Percentiles rank a stretch among this genome's conserved stretches.
phyloP scores from a whole-genome alignment of 35 echinoderm and acorn worm genomes.

The Stichopus chloronotus region DNA sequence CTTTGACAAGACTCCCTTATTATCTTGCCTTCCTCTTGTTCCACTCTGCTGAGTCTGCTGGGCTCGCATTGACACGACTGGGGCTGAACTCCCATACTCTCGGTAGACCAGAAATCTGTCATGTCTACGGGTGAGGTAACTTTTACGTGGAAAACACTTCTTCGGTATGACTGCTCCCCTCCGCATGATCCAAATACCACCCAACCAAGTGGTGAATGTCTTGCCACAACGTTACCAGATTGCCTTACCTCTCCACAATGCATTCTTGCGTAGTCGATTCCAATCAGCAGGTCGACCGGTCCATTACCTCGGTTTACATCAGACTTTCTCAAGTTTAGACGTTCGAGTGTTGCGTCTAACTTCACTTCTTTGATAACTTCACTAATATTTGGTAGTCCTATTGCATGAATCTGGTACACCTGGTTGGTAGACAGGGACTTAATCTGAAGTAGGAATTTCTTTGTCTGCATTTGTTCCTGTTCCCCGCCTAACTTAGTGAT shows the following conservation, averaged over 20 bases:
- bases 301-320: conserved; percentile 62
- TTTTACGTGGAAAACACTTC: conserved; percentile 23
- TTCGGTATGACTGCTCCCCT: not conserved
- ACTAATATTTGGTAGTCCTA: conserved; percentile 64
- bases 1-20: conserved; percentile 55
- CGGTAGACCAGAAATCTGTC: conserved; percentile 67
- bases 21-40: conserved; percentile 57
- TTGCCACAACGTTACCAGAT: conserved; percentile 48
- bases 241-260: conserved; percentile 59
- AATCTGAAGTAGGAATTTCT: conserved; percentile 53
- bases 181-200: conserved; percentile 45
- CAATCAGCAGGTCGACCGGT: conserved; percentile 64
- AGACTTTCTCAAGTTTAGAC: conserved; percentile 5
- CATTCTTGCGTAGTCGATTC: conserved; percentile 65
- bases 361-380: conserved; percentile 11
- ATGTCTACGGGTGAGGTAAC: conserved; percentile 37
- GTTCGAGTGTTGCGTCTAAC: conserved; percentile 8
- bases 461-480: conserved; percentile 73
- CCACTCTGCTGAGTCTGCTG: not conserved
- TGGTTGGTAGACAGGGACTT: conserved; percentile 13
- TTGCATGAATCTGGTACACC: conserved; percentile 10
- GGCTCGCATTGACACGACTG: conserved; percentile 20
- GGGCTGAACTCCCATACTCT: conserved; percentile 52
- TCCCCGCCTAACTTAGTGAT: conserved; percentile 80
- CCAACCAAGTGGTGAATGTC: conserved; percentile 74